These are phyloP conservation scores for Chrysina gloriosa DNA, from an alignment of 2,888 invertebrate species.

Conservation along the genomic window DNA sequence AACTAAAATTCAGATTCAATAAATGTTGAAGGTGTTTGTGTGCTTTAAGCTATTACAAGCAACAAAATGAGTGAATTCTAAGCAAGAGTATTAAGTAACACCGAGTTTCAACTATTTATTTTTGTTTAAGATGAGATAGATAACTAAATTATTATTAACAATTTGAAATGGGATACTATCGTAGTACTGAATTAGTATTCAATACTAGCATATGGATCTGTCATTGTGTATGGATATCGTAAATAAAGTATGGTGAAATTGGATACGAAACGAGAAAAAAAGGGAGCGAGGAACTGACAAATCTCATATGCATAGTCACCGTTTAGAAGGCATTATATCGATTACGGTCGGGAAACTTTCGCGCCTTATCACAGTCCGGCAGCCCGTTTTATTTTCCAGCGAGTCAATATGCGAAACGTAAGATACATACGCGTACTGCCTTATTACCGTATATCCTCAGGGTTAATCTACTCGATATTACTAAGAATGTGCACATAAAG, in stretches of 20 bases:
- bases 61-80: no score
- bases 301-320: conserved; percentile 52
- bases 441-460: conserved; percentile 28
- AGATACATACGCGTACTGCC: conserved; percentile 39
- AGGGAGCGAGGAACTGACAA: conserved; percentile 45
- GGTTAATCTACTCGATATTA: conserved; percentile 17
- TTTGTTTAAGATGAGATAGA: no score
- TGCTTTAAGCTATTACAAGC: no score
- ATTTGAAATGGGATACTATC: background rate
- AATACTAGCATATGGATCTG: conserved; percentile 46
- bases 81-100: no score
- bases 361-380: conserved; percentile 60
- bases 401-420: conserved; percentile 58
- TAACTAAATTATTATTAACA: no score
- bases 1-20: no score
- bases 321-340: conserved; percentile 55
- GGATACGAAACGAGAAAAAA: conserved; percentile 12
- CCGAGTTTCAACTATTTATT: no score
- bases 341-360: conserved; percentile 54
- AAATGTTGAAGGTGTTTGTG: no score
- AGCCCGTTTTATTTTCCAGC: conserved; percentile 56
- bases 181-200: conserved; percentile 2
- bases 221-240: conserved; percentile 38
- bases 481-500: conserved; percentile 5
- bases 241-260: conserved; percentile 38